phyloP scores from a whole-genome alignment of 2,113 vertebrate species.

The Melanocharis versteri region DNA sequence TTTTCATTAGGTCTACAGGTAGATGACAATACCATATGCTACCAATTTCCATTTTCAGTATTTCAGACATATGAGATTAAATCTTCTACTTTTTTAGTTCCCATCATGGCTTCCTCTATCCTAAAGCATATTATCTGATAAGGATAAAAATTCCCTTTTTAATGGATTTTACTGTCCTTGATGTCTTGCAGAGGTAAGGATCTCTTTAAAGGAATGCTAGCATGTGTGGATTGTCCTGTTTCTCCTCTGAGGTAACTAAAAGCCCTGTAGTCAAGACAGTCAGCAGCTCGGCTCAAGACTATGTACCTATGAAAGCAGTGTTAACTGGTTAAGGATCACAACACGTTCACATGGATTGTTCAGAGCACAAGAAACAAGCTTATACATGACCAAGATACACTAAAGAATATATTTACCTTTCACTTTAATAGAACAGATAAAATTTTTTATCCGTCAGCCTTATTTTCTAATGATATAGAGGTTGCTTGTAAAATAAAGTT shows the following conservation, averaged over 20 bases:
- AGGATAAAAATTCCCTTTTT: neutral
- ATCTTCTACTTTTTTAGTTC: neutral
- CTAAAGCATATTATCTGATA: neutral
- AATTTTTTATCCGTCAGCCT: neutral
- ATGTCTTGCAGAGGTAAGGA: neutral
- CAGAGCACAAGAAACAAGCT: neutral
- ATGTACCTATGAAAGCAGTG: neutral
- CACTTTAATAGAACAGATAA: neutral
- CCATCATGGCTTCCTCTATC: neutral
- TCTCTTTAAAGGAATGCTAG: neutral
- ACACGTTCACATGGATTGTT: neutral
- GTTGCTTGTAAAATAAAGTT: neutral
- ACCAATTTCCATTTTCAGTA: neutral
- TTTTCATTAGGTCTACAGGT: neutral
- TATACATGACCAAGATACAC: neutral
- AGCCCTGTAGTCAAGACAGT: neutral
- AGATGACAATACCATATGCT: neutral
- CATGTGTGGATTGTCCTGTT: neutral
- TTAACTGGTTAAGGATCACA: neutral
- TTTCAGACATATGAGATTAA: neutral
- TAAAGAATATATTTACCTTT: neutral
- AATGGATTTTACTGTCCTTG: neutral
- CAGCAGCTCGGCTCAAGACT: neutral
- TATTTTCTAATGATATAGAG: neutral
- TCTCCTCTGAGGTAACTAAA: neutral